Percentiles rank a stretch among this genome's conserved stretches.
Evolutionary conservation across 2,113 vertebrate genomes (phyloP).

Genomic region (Platichthys stellatus): DNA sequence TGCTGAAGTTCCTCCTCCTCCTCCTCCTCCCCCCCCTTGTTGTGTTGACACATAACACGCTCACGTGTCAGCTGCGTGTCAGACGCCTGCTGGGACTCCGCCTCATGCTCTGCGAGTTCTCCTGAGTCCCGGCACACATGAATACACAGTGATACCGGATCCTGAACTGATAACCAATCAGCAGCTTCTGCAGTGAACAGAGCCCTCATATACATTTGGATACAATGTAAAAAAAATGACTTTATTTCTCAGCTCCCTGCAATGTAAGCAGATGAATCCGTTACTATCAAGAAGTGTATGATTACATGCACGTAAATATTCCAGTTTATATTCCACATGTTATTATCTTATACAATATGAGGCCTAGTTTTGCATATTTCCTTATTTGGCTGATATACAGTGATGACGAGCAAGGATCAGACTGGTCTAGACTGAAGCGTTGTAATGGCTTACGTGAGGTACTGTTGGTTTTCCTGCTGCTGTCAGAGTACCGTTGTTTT

Average conservation of each 20-base stretch:
- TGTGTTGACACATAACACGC: slow-evolving; percentile 44
- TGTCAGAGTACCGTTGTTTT: background rate
- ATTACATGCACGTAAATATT: slow-evolving; percentile 6
- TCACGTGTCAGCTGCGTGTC: background rate
- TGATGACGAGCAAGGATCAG: background rate
- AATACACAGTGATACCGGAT: background rate
- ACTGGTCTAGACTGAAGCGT: background rate
- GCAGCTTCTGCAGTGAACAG: background rate
- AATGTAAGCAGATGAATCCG: background rate
- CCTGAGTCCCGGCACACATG: background rate
- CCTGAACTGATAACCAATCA: background rate
- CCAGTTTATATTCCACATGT: background rate
- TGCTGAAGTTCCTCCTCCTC: background rate
- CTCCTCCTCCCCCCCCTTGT: background rate
- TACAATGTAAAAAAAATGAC: background rate
- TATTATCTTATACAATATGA: background rate
- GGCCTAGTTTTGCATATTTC: background rate
- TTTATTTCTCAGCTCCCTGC: background rate
- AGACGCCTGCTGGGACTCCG: slow-evolving; percentile 18
- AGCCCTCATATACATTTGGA: background rate
- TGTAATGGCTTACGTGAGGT: background rate
- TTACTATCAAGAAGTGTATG: background rate
- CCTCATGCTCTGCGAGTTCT: slow-evolving; percentile 13
- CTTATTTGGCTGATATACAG: slow-evolving; percentile 13
- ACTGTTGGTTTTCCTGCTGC: background rate